Percentiles rank a stretch among this genome's conserved stretches.
Conservation (phyloP, 2,888 invertebrate species). For the Panopea generosa region DNA sequence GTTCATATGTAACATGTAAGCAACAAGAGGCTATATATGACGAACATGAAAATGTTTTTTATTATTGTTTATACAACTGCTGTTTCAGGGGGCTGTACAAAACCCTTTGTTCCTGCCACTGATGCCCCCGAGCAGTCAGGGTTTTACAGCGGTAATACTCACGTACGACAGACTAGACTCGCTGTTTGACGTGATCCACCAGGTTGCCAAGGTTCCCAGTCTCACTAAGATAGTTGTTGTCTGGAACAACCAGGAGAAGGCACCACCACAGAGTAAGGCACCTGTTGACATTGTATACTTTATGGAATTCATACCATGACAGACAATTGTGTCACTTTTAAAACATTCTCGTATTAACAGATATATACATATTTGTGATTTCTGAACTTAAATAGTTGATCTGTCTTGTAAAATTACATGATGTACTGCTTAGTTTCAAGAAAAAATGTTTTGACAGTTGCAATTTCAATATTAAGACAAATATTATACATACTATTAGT, state of each 20-base stretch:
- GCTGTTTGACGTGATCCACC: constrained; percentile 93
- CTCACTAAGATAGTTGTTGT: constrained; percentile 96
- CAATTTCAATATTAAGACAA: too few species aligned
- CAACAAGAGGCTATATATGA: too few species aligned
- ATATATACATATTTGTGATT: too few species aligned
- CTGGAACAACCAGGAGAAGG: constrained; percentile 98
- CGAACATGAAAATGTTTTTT: too few species aligned
- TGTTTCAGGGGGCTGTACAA: constrained; percentile 71
- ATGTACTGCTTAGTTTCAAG: too few species aligned
- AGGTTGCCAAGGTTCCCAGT: constrained; percentile 94
- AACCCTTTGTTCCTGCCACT: constrained; percentile 92
- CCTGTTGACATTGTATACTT: background rate
- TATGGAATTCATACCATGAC: background rate
- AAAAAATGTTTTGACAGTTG: too few species aligned
- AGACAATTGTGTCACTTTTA: background rate
- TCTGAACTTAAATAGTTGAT: too few species aligned
- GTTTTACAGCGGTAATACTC: constrained; percentile 98
- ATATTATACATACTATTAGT: too few species aligned
- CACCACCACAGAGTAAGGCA: constrained; percentile 93
- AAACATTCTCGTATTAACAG: too few species aligned
- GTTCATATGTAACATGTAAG: too few species aligned
- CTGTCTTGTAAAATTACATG: too few species aligned
- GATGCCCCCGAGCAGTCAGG: constrained; percentile 90
- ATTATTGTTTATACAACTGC: constrained; percentile 5
- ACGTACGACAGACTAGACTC: constrained; percentile 97